Base-by-base conservation (phyloP, 2,888 invertebrate genomes). In the Tipula helvola region DNA sequence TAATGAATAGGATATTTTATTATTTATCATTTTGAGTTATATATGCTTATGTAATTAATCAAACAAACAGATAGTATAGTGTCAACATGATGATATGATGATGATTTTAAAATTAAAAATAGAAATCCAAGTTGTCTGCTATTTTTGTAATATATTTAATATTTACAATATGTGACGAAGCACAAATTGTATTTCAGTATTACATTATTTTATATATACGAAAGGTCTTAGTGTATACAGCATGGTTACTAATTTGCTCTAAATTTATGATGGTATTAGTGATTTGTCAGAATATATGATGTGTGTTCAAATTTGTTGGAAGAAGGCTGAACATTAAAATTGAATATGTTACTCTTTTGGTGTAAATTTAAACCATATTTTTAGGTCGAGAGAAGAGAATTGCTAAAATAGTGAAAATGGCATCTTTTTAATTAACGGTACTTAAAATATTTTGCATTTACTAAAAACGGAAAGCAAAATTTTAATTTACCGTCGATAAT, bases 1-100 rank as follows among this genome's bases (percentile, higher is more conserved):
- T 71, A 71, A 71, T 71, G 71, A 71, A 71, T 71, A 71, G 71
- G 71, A 71, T 10, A 71, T 28, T 71, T 71, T 71, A 71, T 71
- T 71, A 71, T 71, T 71, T 28, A 71, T 71, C 10, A 71, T 71
- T 71, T 71, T 18, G 71, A 71, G n/a, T 71, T 71, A 71, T 71
- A 71, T 71, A 71, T 71, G 71, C 71, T 71, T 71, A 71, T 71
- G 71, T 71, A 71, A 71, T 71, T 71, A 71, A 71, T 71, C 71
- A 71, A 71, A 71, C 71, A 71, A 71, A 71, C 71, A 71, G 71
- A 71, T 71, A 71, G 52, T 71, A 52, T 52, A 28, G 71, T 71
- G 71, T 71, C 71, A 71, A 28, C 28, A 71, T 10, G 52, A 52
- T 52, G 52, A 71, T 71, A 71, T 71, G 71, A 71, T 71, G 71